These are phyloP conservation scores for Drymonia ruficornis DNA, from an alignment of 2,888 invertebrate species.

Conservation along the genomic window DNA sequence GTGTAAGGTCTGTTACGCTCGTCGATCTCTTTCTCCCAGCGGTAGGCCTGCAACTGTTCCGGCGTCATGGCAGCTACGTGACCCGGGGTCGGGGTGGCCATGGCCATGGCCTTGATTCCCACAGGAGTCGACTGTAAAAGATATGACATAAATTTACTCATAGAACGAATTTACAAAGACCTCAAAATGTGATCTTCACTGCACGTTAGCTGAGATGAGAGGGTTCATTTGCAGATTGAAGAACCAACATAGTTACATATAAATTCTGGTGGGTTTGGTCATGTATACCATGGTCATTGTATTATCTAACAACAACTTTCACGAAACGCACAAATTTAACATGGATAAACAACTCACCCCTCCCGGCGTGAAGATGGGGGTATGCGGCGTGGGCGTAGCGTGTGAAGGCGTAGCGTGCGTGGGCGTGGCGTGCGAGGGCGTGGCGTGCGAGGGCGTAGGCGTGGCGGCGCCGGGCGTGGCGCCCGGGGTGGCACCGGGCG, in stretches of 20 bases:
- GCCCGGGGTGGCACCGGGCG: conserved; percentile 93
- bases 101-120: conserved; percentile 98
- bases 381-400: conserved; percentile 86
- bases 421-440: conserved; percentile 90
- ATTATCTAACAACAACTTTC: too few species aligned
- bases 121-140: conserved; percentile 89
- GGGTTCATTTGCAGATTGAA: too few species aligned
- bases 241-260: too few species aligned
- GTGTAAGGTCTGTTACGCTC: conserved; percentile 98
- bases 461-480: conserved; percentile 90
- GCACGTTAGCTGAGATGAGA: too few species aligned
- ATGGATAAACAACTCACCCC: conserved; percentile 80
- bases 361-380: conserved; percentile 91
- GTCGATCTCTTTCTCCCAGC: conserved; percentile 99
- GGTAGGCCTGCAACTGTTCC: conserved; percentile 98
- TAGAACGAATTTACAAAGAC: too few species aligned
- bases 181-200: too few species aligned
- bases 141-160: conserved; percentile 2
- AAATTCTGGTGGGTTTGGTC: too few species aligned
- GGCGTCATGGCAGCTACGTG: conserved; percentile 99
- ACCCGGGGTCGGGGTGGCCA: conserved; percentile 99
- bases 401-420: conserved; percentile 90
- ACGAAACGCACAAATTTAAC: too few species aligned
- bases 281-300: too few species aligned
- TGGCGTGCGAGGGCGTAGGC: conserved; percentile 89